These are phyloP conservation scores for Hydropsyche tenuis DNA, from an alignment of 1,140 invertebrate species.

Conservation along the genomic window DNA sequence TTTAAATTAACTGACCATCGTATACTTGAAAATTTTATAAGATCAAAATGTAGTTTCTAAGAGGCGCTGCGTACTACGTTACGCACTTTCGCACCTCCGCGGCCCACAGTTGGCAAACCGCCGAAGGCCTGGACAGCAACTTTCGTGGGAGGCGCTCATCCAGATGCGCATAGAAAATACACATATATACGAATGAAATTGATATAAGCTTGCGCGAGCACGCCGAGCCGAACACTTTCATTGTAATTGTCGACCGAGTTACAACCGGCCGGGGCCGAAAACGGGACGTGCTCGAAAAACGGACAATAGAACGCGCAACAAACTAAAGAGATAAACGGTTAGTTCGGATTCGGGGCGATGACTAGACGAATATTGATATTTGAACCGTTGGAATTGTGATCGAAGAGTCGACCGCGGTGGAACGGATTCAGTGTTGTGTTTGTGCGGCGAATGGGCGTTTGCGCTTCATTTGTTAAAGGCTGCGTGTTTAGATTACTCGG, in stretches of 20 bases:
- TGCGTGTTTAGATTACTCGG: too few species aligned
- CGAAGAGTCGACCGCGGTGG: neutral
- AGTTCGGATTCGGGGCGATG: neutral
- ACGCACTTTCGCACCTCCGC: neutral
- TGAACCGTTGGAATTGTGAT: neutral
- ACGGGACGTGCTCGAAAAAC: neutral
- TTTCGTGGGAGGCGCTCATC: conserved; percentile 28
- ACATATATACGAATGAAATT: conserved; percentile 19
- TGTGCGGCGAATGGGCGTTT: too few species aligned
- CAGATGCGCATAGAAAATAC: conserved; percentile 25
- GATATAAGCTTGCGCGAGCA: conserved; percentile 25
- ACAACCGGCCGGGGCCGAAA: neutral
- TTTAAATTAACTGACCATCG: neutral
- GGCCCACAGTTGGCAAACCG: conserved; percentile 9
- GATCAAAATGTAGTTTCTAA: neutral
- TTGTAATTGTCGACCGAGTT: conserved; percentile 38
- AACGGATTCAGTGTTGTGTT: neutral
- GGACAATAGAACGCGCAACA: neutral
- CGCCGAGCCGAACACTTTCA: conserved; percentile 27
- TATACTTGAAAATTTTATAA: neutral
- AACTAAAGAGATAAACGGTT: neutral
- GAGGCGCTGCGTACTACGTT: too few species aligned
- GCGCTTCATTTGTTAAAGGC: too few species aligned
- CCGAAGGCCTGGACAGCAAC: conserved; percentile 11
- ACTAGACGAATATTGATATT: neutral